Evolutionary conservation across 2,797 vertebrate genomes (phyloP), one percentile per base, ranked within the genome.

Genomic region (Xiphorhynchus erythropygius): DNA sequence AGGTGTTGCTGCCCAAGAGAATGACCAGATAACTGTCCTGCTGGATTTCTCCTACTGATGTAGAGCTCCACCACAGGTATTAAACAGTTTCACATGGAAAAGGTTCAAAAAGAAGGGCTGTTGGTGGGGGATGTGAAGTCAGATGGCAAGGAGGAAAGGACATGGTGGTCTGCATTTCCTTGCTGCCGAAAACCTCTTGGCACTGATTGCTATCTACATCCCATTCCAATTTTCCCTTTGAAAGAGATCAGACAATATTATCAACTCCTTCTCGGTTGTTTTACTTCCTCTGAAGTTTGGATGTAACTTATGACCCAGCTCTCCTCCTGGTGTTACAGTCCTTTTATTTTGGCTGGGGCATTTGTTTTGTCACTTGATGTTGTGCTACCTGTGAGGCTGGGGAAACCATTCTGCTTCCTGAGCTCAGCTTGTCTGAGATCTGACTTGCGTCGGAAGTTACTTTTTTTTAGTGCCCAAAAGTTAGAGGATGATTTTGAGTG

Each of bases 211-310:
- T 67, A 87, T 94, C 95, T 96, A 63, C 57, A 56, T 70, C 57
- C 85, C 90, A 73, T 84, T 96, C 96, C 84, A 86, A 7, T 77
- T 96, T 96, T 93, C 84, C 49, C 50, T 96, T 92, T 91, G 89
- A 95, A 95, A 42, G 78, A 62, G 42, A 55, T 96, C 89, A 94
- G 71, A 53, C 42, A 89, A 46, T 53, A 73, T 87, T 92, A 93
- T 81, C 76, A 93, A 41, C 53, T 74, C 70, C 89, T 95, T 81
- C 64, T 74, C 3, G 1, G 56, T 56, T 84, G 59, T 94, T 96
- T 96, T 70, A 57, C 42, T 93, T 94, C 86, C 82, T 96, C 84
- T 89, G 76, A 95, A 91, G 80, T 84, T 65, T 87, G 67, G 52
- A 17, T 67, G 3, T 22, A 59, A 18, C 33, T 81, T 35, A 55